These are phyloP conservation scores for Drosophila anomalata DNA, from an alignment of 2,888 invertebrate species.

Conservation along the genomic window DNA sequence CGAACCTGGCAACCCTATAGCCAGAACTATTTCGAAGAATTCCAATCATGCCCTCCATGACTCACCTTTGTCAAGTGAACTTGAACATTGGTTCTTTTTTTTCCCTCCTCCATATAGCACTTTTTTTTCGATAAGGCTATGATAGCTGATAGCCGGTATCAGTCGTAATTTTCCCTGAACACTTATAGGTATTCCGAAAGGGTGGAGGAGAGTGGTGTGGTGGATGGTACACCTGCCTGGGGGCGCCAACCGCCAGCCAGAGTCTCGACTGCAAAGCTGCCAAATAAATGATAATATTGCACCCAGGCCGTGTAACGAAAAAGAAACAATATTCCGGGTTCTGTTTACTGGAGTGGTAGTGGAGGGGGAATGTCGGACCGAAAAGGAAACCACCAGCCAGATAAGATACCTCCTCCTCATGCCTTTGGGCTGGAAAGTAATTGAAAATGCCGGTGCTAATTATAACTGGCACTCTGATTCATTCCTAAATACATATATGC, in stretches of 20 bases:
- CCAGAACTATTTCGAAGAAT: not conserved
- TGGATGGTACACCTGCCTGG: conserved; percentile 25
- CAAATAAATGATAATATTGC: conserved; percentile 32
- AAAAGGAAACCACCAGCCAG: conserved; percentile 60
- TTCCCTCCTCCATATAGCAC: conserved; percentile 6
- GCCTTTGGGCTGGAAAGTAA: conserved; percentile 31
- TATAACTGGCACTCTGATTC: conserved; percentile 43
- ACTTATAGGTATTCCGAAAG: not conserved
- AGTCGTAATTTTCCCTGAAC: conserved; percentile 52
- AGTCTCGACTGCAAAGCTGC: too few species aligned
- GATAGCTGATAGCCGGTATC: conserved; percentile 64
- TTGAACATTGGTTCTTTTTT: conserved; percentile 46
- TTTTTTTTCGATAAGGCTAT: conserved; percentile 61
- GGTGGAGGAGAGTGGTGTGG: not conserved
- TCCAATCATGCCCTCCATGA: conserved; percentile 19
- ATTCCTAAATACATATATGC: not conserved
- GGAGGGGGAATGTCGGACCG: conserved; percentile 26
- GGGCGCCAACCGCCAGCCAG: not conserved
- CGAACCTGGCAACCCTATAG: conserved; percentile 3
- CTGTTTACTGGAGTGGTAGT: not conserved
- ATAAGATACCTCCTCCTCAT: conserved; percentile 56
- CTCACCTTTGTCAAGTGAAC: conserved; percentile 49
- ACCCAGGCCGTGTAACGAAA: not conserved
- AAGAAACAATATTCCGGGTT: not conserved
- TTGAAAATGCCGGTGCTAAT: conserved; percentile 57